Evolutionary conservation across 1,140 invertebrate species (phyloP), one percentile per base, ranked within the genome.

Genomic region (Phenacoccus solenopsis): DNA sequence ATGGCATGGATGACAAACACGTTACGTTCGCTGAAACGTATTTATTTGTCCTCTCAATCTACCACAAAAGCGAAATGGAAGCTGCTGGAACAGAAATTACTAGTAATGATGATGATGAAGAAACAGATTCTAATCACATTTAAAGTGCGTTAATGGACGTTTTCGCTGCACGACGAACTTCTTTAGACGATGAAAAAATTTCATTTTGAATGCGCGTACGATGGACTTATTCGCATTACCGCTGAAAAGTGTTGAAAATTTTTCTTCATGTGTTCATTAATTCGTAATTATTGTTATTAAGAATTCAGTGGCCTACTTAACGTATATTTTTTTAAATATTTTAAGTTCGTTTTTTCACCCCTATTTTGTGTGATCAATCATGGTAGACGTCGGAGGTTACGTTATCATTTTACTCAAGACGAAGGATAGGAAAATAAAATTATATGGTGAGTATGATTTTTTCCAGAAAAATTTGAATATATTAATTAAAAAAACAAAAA

Each of bases 351-450:
- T 49, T 49, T 49, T 9, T n/a, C n/a, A n/a, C n/a, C n/a, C n/a
- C n/a, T n/a, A n/a, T n/a, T n/a, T 16, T 49, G 13, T 49, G 38
- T 49, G 38, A 49, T 49, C 38, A 64, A 64, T 64, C 27, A 71
- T 71, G 70, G 67, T 96, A 76, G 94, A 97, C 83, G 84, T 97
- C 78, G 90, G 92, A 75, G 93, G 94, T 75, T 97, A 97, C 82
- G 93, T 96, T 78, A 96, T 97, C 78, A 94, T 96, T 78, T 83
- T 97, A 76, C 92, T 94, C 72, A 91, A 94, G 82, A 93, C 91
- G 75, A 89, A 90, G 78, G 93, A 94, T 79, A 91, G 93, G 78
- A 92, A 91, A 82, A 93, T 96, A 78, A 96, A 94, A 83, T 83
- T 97, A 61, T 96, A 95, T 78, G 94, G 94, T 94, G 80, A 87